A percentile compares a stretch with the other conserved stretches of the same genome.
Evolutionary conservation across 2,888 invertebrate genomes (phyloP).

Genomic region (Campoletis raptor): DNA sequence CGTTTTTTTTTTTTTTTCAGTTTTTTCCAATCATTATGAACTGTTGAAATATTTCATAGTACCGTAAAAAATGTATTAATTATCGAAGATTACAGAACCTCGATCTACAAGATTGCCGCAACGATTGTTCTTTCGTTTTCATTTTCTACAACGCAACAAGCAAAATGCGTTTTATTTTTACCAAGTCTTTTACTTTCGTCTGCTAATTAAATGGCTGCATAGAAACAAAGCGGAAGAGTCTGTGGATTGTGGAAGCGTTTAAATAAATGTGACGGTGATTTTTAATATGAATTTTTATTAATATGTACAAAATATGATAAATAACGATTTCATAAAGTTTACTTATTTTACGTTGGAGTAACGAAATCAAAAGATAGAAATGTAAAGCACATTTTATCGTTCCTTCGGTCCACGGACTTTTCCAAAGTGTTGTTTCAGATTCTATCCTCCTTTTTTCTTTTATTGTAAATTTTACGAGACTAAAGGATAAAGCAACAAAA

Average conservation of each 20-base stretch:
- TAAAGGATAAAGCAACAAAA: constrained; percentile 1
- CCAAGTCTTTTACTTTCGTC: neutral
- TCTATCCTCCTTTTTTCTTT: neutral
- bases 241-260: constrained; percentile 15
- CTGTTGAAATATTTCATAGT: neutral
- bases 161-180: neutral
- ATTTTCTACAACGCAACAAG: neutral
- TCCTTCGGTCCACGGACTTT: neutral
- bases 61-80: neutral
- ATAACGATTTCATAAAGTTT: constrained; percentile 23
- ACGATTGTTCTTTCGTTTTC: neutral
- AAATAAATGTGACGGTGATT: constrained; percentile 9
- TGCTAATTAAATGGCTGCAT: neutral
- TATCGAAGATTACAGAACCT: neutral
- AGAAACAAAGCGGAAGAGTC: constrained; percentile 9
- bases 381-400: constrained; percentile 1
- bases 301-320: constrained; percentile 18
- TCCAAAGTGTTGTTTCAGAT: neutral
- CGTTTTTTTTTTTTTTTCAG: neutral
- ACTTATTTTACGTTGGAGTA: constrained; percentile 9
- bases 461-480: neutral
- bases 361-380: constrained; percentile 20
- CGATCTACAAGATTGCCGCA: neutral
- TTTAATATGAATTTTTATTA: constrained; percentile 18
- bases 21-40: neutral